Evolutionary conservation across 2,888 invertebrate species (phyloP), one percentile per base, ranked within the genome.

Genomic region (Lobophora halterata): DNA sequence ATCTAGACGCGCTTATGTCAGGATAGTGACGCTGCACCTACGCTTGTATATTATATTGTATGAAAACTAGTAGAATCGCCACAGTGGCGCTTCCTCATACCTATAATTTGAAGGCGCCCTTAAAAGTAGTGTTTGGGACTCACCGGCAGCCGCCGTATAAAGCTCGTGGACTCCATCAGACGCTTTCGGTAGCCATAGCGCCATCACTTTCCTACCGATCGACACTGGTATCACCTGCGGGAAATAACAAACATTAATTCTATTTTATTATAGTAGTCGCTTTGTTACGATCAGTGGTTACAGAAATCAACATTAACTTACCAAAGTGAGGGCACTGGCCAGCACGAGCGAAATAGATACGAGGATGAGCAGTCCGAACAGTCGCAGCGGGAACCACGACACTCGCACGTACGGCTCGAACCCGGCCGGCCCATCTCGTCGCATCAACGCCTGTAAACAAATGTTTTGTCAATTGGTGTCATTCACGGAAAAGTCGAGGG

Each of bases 361-460:
- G 14, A 94, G 88, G 0, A 92, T 73, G 28, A 98, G 82, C 11
- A 98, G 81, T 0, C 79, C 82, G 1, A 65, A 77, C 7, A 94
- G 78, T 2, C 95, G 90, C 0, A 93, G 71, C 0, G 92, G 90
- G 74, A 98, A 97, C 88, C 93, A 93, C 5, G 92, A 90, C 0
- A 97, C 97, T 23, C 92, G 90, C n/a, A 91, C 90, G 74, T 97
- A 99, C 0, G 97, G 96, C 77, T 97, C 97, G 74, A 94, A 96
- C 11, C 95, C 95, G 10, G 94, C 92, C 0, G 95, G 94, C 7
- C 91, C 93, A 61, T 96, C 95, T 29, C 96, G 92, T 61, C 97
- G 94, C 62, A 97, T 89, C 44, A 98, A 81, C 0, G 97, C 97
- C 83, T 97, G 54, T 0, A 29, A 37, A 24, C 3, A 7, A 21